Evolutionary conservation across 2,797 vertebrate species (phyloP), one percentile per base, ranked within the genome.

Genomic region (Pseudocheirus occidentalis): DNA sequence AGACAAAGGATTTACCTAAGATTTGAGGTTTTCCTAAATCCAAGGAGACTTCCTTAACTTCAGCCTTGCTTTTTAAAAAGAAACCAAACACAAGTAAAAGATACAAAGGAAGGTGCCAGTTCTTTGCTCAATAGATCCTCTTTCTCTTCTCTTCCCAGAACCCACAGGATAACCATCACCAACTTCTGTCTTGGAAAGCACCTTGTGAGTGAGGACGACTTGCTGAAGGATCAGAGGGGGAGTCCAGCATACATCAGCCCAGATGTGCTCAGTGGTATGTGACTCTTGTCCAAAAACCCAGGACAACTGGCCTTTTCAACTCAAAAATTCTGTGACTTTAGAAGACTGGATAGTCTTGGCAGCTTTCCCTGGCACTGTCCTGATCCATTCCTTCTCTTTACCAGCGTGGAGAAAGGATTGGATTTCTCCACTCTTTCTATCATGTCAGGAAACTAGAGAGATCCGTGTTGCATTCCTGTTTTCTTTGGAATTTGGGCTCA

Each of bases 131-230:
- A 46, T 81, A 1, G 46, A 50, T 87, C 90, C 40, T 94, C 24
- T 55, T 34, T 29, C 53, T 93, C 54, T 95, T 90, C 55, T 40
- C 0, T 90, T 56, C 90, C 11, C 96, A 99, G 99, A 98, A 99
- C 99, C 92, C 99, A 99, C 95, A 98, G 99, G 95, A 99, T 99
- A 98, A 99, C 99, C 95, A 99, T 99, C 98, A 99, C 99, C 66
- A 99, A 99, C 98, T 99, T 99, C 99, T 99, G 99, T 98, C 99
- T 99, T 31, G 99, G 99, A 95, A 99, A 99, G 98, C 99, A 99
- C 98, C 99, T 99, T 55, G 99, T 99, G 98, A 99, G 99, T 0
- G 99, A 99, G 97, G 99, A 99, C 0, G 99, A 99, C 98, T 99
- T 99, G 95, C 98, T 99, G 98, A 99, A 99, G 98, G 99, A 99